Evolutionary conservation across 2,888 invertebrate species (phyloP).

Genomic region (Cephus nigrinus): DNA sequence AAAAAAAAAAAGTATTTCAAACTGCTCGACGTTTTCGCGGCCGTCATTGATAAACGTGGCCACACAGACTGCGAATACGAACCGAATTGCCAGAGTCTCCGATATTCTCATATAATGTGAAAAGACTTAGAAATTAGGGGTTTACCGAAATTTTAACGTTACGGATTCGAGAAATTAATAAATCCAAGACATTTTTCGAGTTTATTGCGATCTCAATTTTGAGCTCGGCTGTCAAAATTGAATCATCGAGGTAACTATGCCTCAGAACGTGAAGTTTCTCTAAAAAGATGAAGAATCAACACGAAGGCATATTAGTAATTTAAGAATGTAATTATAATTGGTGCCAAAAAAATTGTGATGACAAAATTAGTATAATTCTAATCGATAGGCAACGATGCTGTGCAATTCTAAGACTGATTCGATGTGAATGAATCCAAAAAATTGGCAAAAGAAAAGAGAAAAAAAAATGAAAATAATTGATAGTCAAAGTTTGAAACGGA

Average conservation of each 20-base stretch:
- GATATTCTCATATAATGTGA: neutral
- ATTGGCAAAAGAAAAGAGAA: slow-evolving; percentile 30
- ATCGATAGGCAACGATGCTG: no score
- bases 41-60: slow-evolving; percentile 1
- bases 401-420: slow-evolving; percentile 6
- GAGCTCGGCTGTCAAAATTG: neutral
- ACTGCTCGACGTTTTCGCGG: slow-evolving; percentile 8
- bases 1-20: neutral
- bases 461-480: slow-evolving; percentile 1
- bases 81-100: slow-evolving; percentile 21
- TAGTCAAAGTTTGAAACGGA: slow-evolving; percentile 21
- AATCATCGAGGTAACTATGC: neutral
- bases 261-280: no score
- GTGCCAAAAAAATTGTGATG: slow-evolving; percentile 27
- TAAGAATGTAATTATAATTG: slow-evolving; percentile 16
- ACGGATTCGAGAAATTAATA: no score
- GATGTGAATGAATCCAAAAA: slow-evolving; percentile 22
- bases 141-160: no score
- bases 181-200: no score
- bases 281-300: no score
- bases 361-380: no score
- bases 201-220: no score
- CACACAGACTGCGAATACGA: slow-evolving; percentile 18
- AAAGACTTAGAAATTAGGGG: no score
- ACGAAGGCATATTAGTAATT: no score